Conservation (phyloP, 2,888 invertebrate species). For the Torymus tubicola region DNA sequence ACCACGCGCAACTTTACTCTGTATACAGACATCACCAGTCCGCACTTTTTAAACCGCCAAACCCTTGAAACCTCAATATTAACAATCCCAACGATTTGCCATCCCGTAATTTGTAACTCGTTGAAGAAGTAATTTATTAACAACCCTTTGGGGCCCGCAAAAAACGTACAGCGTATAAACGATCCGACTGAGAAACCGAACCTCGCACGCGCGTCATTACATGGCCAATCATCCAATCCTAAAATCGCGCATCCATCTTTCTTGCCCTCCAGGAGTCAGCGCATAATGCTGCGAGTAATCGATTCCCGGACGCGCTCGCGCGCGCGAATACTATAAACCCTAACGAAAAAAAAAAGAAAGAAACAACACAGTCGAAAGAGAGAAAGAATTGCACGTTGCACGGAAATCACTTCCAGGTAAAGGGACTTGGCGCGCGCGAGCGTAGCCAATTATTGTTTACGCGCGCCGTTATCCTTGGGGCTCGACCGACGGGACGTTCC, state of each 20-base stretch:
- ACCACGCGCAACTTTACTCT: no score
- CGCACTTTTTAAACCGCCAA: no score
- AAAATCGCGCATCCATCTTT: slow-evolving; percentile 1
- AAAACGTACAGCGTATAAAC: no score
- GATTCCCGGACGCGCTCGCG: slow-evolving; percentile 32
- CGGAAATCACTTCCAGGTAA: slow-evolving; percentile 47
- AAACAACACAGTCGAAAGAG: not conserved
- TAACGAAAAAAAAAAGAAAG: not conserved
- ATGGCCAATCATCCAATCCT: slow-evolving; percentile 12
- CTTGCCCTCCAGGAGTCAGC: not conserved
- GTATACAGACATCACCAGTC: no score
- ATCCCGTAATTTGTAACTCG: no score
- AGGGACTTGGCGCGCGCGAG: not conserved
- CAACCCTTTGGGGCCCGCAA: no score
- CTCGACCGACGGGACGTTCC: not conserved
- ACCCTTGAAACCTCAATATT: no score
- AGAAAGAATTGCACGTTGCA: slow-evolving; percentile 39
- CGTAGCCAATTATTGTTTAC: slow-evolving; percentile 14
- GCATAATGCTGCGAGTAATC: slow-evolving; percentile 19
- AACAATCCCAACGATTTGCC: no score
- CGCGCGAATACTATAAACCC: not conserved
- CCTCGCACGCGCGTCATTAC: not conserved
- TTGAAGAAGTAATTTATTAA: no score
- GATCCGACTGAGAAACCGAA: no score
- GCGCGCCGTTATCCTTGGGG: slow-evolving; percentile 35